These are phyloP conservation scores for Empis stercorea DNA, from an alignment of 2,888 invertebrate species.

Conservation along the genomic window DNA sequence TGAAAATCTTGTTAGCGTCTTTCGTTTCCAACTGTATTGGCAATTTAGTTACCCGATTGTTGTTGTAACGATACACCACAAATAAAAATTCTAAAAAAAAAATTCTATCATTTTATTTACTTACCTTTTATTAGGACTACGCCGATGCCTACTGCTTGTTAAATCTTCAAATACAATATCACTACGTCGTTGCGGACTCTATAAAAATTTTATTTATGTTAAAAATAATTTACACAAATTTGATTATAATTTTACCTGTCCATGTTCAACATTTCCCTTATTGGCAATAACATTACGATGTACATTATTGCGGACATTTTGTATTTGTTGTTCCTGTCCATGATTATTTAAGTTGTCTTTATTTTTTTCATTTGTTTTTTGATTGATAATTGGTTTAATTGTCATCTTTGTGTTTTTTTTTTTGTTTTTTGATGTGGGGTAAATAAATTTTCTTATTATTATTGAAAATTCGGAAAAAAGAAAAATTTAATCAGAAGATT, in stretches of 20 bases:
- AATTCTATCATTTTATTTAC: neutral
- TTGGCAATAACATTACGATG: constrained; percentile 6
- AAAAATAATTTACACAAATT: too few relatives aligned
- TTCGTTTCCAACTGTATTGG: too few relatives aligned
- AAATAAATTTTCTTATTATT: too few relatives aligned
- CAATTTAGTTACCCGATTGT: too few relatives aligned
- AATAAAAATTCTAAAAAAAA: too few relatives aligned
- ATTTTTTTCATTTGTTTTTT: constrained; percentile 20
- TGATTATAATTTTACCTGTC: constrained; percentile 3
- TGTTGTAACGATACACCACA: too few relatives aligned
- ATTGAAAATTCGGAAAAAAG: too few relatives aligned
- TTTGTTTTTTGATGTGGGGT: too few relatives aligned
- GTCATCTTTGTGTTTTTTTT: constrained; percentile 25
- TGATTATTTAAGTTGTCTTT: constrained; percentile 15
- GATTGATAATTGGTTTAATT: constrained; percentile 31
- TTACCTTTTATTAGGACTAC: constrained; percentile 34
- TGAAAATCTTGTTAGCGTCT: too few relatives aligned
- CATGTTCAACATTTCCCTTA: constrained; percentile 4
- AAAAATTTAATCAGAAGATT: too few relatives aligned
- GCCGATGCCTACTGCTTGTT: constrained; percentile 27
- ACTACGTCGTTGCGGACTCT: constrained; percentile 33
- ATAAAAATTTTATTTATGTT: too few relatives aligned
- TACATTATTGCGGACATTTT: constrained; percentile 15
- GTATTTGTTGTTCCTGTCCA: constrained; percentile 15
- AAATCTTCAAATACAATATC: constrained; percentile 30